These are phyloP conservation scores for Tilapia sparmanii DNA, from an alignment of 2,113 vertebrate species.

Conservation along the genomic window DNA sequence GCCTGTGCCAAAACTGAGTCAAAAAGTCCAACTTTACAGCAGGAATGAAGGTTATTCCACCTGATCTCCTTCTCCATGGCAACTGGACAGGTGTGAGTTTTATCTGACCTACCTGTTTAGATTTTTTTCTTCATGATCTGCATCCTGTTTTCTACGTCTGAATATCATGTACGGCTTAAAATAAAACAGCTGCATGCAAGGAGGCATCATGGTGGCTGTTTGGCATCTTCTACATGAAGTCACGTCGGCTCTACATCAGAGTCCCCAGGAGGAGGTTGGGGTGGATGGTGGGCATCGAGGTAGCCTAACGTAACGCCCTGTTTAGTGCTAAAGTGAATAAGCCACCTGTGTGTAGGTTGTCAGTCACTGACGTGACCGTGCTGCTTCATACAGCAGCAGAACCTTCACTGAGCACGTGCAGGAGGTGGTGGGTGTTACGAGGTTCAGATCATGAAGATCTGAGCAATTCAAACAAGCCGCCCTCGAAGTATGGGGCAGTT, in stretches of 20 bases:
- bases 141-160: background rate
- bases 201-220: background rate
- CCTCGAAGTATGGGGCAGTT: fast-evolving
- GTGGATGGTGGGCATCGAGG: background rate
- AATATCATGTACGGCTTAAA: background rate
- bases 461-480: background rate
- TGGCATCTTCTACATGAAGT: background rate
- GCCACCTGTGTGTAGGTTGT: background rate
- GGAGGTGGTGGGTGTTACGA: background rate
- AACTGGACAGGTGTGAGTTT: background rate
- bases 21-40: background rate
- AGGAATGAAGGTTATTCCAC: background rate
- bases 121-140: fast-evolving
- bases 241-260: background rate
- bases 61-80: background rate
- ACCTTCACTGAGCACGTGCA: background rate
- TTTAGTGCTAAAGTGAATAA: background rate
- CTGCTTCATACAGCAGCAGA: background rate
- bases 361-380: background rate
- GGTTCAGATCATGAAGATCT: background rate
- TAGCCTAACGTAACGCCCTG: background rate
- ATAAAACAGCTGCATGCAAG: background rate
- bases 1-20: background rate
- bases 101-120: background rate
- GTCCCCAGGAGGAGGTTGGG: background rate